A percentile compares a stretch with the other conserved stretches of the same genome.
These are phyloP conservation scores for Falco columbarius DNA, from an alignment of 2,797 vertebrate species.

Conservation along the genomic window DNA sequence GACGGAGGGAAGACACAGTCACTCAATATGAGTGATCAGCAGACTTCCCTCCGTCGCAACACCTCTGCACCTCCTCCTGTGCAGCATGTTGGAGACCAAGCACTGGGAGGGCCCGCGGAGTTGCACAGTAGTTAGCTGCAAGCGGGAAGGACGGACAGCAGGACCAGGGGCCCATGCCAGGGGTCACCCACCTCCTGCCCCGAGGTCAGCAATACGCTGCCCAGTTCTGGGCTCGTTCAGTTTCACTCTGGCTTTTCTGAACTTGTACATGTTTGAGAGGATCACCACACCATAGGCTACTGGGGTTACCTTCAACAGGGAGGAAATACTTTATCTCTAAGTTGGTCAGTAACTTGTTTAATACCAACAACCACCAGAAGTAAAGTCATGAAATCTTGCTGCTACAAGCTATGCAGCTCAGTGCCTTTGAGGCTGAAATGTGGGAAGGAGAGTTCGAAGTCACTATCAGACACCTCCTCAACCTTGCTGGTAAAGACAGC, in stretches of 20 bases:
- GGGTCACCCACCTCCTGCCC: not conserved
- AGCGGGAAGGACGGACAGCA: not conserved
- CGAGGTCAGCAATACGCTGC: not conserved
- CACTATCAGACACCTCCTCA: not conserved
- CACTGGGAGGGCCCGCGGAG: not conserved
- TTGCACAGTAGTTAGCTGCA: not conserved
- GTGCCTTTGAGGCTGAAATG: not conserved
- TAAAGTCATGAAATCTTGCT: not conserved
- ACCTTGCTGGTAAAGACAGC: accelerated
- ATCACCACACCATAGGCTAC: not conserved
- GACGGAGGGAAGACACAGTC: too few species aligned
- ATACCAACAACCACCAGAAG: not conserved
- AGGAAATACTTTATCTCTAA: not conserved
- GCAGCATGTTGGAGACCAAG: not conserved
- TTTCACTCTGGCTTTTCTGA: not conserved
- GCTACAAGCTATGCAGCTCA: not conserved
- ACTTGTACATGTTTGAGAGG: not conserved
- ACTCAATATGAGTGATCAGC: too few species aligned
- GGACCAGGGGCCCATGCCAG: not conserved
- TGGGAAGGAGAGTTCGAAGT: not conserved
- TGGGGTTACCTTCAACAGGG: not conserved
- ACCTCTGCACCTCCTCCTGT: not conserved
- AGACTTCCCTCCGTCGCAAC: too few species aligned
- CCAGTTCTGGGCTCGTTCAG: not conserved
- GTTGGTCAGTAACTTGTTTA: not conserved